Percentiles rank a stretch among this genome's conserved stretches.
These are phyloP conservation scores for Coronaproctus castanopsis DNA, from an alignment of 2,888 invertebrate species.

Conservation along the genomic window DNA sequence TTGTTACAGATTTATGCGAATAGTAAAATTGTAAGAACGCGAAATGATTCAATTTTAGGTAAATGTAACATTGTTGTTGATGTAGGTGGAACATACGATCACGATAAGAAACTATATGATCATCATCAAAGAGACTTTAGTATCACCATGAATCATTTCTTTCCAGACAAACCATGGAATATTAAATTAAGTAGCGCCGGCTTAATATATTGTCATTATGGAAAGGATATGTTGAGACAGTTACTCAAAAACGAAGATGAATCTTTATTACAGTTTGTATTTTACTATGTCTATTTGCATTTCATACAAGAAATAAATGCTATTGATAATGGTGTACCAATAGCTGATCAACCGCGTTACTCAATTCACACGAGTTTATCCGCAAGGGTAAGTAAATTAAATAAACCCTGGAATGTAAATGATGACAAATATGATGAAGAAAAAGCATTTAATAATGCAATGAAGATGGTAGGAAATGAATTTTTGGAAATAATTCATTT, in stretches of 20 bases:
- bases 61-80: constrained; percentile 87
- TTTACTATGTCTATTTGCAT: constrained; percentile 54
- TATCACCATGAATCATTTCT: constrained; percentile 42
- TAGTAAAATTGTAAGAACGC: constrained; percentile 49
- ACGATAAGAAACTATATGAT: constrained; percentile 56
- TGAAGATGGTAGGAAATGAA: constrained; percentile 55
- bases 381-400: constrained; percentile 50
- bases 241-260: constrained; percentile 32
- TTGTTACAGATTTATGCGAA: constrained; percentile 58
- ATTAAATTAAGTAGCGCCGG: constrained; percentile 86
- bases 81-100: constrained; percentile 74
- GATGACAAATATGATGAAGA: constrained; percentile 33
- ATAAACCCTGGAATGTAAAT: constrained; percentile 59
- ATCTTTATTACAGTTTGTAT: constrained; percentile 36
- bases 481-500: constrained; percentile 41
- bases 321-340: constrained; percentile 87
- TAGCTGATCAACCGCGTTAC: constrained; percentile 42
- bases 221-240: constrained; percentile 48
- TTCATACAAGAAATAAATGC: constrained; percentile 89
- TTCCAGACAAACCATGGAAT: constrained; percentile 33
- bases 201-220: constrained; percentile 74
- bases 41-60: constrained; percentile 38
- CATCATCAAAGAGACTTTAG: constrained; percentile 72
- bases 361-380: constrained; percentile 60
- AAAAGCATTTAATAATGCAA: constrained; percentile 52